Conservation (phyloP, 1,140 invertebrate species). For the Listronotus oregonensis region DNA sequence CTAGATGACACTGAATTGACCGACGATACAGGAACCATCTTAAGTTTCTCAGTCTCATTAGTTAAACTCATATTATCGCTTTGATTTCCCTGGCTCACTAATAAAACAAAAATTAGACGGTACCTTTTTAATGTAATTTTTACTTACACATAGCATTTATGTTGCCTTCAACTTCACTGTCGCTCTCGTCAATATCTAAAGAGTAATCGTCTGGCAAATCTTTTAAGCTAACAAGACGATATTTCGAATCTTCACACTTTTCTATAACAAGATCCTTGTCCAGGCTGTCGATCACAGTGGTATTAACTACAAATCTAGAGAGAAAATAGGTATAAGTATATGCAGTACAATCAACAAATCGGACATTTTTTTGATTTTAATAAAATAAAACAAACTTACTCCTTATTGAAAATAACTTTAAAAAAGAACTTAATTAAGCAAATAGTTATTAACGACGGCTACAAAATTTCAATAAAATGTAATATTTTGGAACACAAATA, state of each 20-base stretch:
- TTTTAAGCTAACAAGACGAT: conserved; percentile 30
- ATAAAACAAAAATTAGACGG: neutral
- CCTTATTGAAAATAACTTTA: no score
- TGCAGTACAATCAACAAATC: conserved; percentile 24
- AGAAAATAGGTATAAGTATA: conserved; percentile 2
- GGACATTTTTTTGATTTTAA: no score
- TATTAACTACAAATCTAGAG: conserved; percentile 35
- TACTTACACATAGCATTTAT: conserved; percentile 10
- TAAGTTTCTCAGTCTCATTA: no score
- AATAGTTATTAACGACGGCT: no score
- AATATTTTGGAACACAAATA: no score
- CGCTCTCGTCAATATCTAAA: conserved; percentile 15
- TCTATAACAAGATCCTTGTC: conserved; percentile 27
- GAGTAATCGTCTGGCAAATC: conserved; percentile 35
- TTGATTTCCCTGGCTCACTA: neutral
- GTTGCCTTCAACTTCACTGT: conserved; percentile 25
- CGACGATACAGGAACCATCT: no score
- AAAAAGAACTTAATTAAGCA: no score
- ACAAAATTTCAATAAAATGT: no score
- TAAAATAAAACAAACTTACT: no score
- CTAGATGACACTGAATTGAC: no score
- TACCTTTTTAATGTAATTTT: neutral
- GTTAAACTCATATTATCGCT: neutral
- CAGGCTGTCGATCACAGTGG: conserved; percentile 16
- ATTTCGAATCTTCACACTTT: conserved; percentile 23